Evolutionary conservation across 1,140 invertebrate genomes (phyloP), one percentile per base, ranked within the genome.

Genomic region (Trissolcus basalis): DNA sequence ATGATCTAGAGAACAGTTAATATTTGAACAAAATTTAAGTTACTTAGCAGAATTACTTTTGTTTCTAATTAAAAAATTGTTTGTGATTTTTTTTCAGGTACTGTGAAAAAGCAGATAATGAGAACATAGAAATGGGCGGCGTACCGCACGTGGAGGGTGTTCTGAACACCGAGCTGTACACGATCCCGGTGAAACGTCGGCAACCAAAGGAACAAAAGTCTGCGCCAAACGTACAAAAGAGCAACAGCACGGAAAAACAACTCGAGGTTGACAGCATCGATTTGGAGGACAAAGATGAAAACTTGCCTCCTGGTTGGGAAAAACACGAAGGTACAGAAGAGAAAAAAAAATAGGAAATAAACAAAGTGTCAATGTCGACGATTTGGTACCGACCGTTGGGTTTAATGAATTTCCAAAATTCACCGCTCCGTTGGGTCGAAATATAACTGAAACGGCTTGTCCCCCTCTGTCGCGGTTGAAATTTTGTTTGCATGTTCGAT

Each of bases 281-380:
- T 69, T 86, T 88, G 60, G 87, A 89, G 64, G 86, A 87, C 67
- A 87, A 89, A 76, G 88, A 88, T 27, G 89, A 90, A 68, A 86
- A 89, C 67, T 85, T 97, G 73, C 96, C 96, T 0, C 90, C 92
- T 0, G 96, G 96, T 1, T 97, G 96, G 96, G 96, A 97, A 87
- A 95, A 94, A 87, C 96, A 97, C 89, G 96, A 97, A 91, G 96
- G 95, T 96, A 85, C 39, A 61, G 8, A 14, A 39, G 6, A 27
- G 19, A 27, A 27, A 27, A 1, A 27, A 27, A 27, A 27, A 27
- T 3, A 27, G 2, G 19, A 27, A 27, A n/a, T n/a, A n/a, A n/a
- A 1, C 19, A 27, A 3, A 27, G 6, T 27, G 19, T 3, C 6
- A 27, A 27, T 27, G 6, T 27, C 2, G 2, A 27, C 6, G 6